These are phyloP conservation scores for Cebidichthys violaceus DNA, from an alignment of 2,113 vertebrate species.

Conservation along the genomic window DNA sequence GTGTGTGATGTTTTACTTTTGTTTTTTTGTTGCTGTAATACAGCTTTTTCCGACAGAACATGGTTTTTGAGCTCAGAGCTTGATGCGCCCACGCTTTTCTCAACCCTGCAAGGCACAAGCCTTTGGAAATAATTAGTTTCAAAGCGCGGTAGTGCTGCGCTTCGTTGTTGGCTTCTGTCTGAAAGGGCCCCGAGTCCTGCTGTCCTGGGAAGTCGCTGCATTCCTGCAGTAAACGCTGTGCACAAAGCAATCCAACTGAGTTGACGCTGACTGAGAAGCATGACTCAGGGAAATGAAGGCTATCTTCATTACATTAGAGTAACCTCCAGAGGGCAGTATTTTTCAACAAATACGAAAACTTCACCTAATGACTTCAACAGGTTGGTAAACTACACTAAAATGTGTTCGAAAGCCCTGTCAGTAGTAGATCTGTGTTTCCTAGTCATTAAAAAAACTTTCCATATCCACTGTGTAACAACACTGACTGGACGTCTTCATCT, in stretches of 20 bases:
- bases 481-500: neutral
- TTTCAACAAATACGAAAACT: conserved; percentile 30
- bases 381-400: conserved; percentile 20
- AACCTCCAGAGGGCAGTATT: conserved; percentile 65
- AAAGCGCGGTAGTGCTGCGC: neutral
- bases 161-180: neutral
- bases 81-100: neutral
- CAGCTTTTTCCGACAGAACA: neutral
- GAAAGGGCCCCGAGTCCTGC: neutral
- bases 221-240: neutral
- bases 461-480: conserved; percentile 8
- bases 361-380: conserved; percentile 17
- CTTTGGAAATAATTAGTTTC: neutral
- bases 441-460: conserved; percentile 7
- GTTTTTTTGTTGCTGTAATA: neutral
- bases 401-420: neutral
- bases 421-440: conserved; percentile 3
- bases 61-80: neutral
- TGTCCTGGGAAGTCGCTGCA: neutral
- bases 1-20: neutral
- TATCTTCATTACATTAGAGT: neutral
- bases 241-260: neutral
- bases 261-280: neutral
- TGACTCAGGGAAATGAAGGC: neutral
- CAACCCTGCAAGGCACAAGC: neutral